phyloP scores from a whole-genome alignment of 2,888 invertebrate species.

The Cryptocephalus primarius region DNA sequence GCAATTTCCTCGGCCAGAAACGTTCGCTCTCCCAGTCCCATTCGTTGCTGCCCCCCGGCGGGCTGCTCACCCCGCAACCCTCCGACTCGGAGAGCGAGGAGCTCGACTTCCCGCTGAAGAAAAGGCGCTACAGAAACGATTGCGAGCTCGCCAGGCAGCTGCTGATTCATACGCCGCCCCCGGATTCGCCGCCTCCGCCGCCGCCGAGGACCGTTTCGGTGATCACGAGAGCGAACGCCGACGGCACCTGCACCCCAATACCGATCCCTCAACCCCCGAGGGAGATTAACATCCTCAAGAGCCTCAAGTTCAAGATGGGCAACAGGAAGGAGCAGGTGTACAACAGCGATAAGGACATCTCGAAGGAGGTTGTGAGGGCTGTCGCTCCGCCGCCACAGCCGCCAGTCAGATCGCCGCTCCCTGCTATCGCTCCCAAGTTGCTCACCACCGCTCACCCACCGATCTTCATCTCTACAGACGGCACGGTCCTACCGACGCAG shows the following conservation, averaged over 20 bases:
- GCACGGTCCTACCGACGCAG: conserved; percentile 31
- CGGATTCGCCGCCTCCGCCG: neutral
- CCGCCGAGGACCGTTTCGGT: conserved; percentile 51
- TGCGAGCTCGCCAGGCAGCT: conserved; percentile 23
- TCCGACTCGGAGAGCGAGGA: conserved; percentile 64
- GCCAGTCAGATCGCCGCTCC: conserved; percentile 2
- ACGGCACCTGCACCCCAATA: conserved; percentile 50
- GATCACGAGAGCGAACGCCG: conserved; percentile 75
- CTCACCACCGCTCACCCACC: conserved; percentile 32
- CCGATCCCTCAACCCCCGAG: conserved; percentile 11
- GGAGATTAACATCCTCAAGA: conserved; percentile 52
- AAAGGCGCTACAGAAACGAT: conserved; percentile 42
- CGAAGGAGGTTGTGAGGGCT: conserved; percentile 17
- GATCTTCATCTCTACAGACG: conserved; percentile 33
- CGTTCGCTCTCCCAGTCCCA: conserved; percentile 18
- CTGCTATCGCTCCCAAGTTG: conserved; percentile 9
- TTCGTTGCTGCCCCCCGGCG: conserved; percentile 21
- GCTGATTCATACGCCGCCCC: conserved; percentile 5
- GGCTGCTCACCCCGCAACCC: conserved; percentile 64
- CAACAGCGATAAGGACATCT: conserved; percentile 19
- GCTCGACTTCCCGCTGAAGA: conserved; percentile 42
- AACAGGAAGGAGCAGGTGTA: conserved; percentile 44
- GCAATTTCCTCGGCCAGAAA: conserved; percentile 23
- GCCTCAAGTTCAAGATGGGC: conserved; percentile 62
- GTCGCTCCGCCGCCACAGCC: conserved; percentile 8